Conservation (phyloP, 2,113 vertebrate genomes). For the Glareola pratincola region DNA sequence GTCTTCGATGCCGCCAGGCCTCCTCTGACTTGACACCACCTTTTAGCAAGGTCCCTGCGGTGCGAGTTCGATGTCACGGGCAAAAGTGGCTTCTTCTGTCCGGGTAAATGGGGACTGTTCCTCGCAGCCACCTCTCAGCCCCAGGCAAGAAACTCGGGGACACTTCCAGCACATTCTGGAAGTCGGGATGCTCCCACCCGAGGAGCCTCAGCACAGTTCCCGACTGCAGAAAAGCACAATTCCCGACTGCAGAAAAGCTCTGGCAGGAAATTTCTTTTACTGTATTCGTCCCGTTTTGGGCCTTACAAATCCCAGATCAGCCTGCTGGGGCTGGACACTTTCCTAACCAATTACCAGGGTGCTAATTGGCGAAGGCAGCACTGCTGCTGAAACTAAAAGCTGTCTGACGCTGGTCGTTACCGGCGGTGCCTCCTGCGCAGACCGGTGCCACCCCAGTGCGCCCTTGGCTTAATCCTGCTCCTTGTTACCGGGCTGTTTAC, state of each 20-base stretch:
- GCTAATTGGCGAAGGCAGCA: background rate
- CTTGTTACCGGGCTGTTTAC: background rate
- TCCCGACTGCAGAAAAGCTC: background rate
- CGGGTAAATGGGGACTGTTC: fast-evolving
- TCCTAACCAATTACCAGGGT: background rate
- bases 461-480: background rate
- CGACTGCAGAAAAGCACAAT: background rate
- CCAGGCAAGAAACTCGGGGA: background rate
- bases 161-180: background rate
- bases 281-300: background rate
- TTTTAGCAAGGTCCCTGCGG: background rate
- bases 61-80: background rate
- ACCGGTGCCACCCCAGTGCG: background rate
- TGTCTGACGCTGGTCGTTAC: background rate
- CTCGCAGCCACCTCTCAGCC: background rate
- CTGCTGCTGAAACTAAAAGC: background rate
- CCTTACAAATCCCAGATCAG: background rate
- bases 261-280: background rate
- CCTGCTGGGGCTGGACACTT: background rate
- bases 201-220: background rate
- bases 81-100: background rate
- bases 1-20: background rate
- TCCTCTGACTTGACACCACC: background rate
- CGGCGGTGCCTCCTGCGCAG: fast-evolving
- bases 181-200: background rate